A percentile compares a stretch with the other conserved stretches of the same genome.
phyloP scores from a whole-genome alignment of 2,113 vertebrate genomes.

The Lota lota region DNA sequence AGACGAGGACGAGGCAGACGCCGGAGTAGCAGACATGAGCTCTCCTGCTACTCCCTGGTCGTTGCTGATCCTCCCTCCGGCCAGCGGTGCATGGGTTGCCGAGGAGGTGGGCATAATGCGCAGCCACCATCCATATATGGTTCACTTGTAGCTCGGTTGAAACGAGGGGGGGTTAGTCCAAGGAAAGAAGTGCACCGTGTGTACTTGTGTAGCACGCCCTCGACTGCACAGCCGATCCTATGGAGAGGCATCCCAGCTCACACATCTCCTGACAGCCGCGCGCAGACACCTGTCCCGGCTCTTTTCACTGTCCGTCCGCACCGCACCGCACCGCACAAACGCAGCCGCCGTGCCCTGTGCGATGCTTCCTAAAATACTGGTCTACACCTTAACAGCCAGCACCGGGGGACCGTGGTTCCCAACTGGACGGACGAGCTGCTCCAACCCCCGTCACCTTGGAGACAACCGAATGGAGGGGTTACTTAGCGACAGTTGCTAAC shows the following conservation, averaged over 20 bases:
- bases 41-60: slow-evolving; percentile 40
- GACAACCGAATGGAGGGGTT: slow-evolving; percentile 40
- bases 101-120: slow-evolving; percentile 63
- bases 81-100: slow-evolving; percentile 39
- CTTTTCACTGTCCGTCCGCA: slow-evolving; percentile 31
- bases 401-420: slow-evolving; percentile 1
- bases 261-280: slow-evolving; percentile 54
- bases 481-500: slow-evolving; percentile 51
- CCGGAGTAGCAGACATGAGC: slow-evolving; percentile 53
- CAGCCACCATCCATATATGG: slow-evolving; percentile 67
- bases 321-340: slow-evolving; percentile 15
- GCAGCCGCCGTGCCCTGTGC: slow-evolving; percentile 3
- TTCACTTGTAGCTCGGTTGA: slow-evolving; percentile 33
- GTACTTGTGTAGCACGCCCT: slow-evolving; percentile 36
- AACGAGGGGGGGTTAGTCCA: slow-evolving; percentile 14
- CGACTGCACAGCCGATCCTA: slow-evolving; percentile 45
- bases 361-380: slow-evolving; percentile 13
- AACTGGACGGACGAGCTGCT: slow-evolving; percentile 18
- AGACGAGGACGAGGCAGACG: slow-evolving; percentile 10
- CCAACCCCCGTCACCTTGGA: slow-evolving; percentile 61
- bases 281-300: slow-evolving; percentile 23
- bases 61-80: slow-evolving; percentile 62
- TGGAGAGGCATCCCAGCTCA: slow-evolving; percentile 59
- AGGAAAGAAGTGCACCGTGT: slow-evolving; percentile 26
- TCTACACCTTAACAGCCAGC: neutral